Evolutionary conservation across 2,113 vertebrate genomes (phyloP).

Genomic region (Pseudorhombus dupliciocellatus): DNA sequence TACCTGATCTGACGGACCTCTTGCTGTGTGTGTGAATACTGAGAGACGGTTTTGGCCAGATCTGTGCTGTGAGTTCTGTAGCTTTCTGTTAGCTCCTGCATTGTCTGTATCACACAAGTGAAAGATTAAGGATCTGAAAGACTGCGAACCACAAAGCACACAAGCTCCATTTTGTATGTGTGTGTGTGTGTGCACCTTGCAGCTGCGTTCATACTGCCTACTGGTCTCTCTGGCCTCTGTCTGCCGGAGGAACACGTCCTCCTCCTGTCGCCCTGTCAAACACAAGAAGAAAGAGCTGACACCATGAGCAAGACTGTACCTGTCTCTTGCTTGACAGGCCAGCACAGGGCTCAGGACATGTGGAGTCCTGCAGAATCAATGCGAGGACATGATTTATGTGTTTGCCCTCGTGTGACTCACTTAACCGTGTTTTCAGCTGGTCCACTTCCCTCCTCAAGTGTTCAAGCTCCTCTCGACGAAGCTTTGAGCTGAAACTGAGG

Average conservation of each 20-base stretch:
- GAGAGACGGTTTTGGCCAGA: constrained; percentile 71
- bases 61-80: constrained; percentile 74
- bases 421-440: constrained; percentile 79
- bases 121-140: constrained; percentile 28
- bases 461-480: constrained; percentile 80
- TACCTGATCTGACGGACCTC: constrained; percentile 78
- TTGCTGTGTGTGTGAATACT: constrained; percentile 68
- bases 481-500: constrained; percentile 76
- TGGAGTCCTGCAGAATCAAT: constrained; percentile 34
- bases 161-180: not conserved
- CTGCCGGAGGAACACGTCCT: constrained; percentile 78
- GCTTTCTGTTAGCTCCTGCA: constrained; percentile 80
- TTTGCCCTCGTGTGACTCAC: constrained; percentile 69
- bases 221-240: constrained; percentile 78
- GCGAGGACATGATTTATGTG: not conserved
- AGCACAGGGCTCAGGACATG: constrained; percentile 25
- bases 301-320: constrained; percentile 30
- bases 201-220: constrained; percentile 74
- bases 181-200: constrained; percentile 73
- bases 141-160: constrained; percentile 23
- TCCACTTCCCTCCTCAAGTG: constrained; percentile 82
- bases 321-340: constrained; percentile 31
- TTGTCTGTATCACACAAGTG: constrained; percentile 63
- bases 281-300: constrained; percentile 23
- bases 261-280: constrained; percentile 78